phyloP scores from a whole-genome alignment of 2,888 invertebrate species.

The Melinopterus prodromus region DNA sequence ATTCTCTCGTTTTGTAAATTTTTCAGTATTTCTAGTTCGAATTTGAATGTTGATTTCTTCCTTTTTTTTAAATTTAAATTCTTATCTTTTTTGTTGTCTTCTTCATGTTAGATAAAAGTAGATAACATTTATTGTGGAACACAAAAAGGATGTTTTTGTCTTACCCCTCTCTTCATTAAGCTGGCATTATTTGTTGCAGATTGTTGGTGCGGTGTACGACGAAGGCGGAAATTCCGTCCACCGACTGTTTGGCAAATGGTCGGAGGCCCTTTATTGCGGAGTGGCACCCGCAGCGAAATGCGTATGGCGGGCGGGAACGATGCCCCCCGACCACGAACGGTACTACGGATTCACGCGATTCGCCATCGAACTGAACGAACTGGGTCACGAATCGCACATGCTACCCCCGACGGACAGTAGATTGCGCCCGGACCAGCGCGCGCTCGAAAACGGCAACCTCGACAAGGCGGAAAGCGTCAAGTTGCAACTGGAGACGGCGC shows the following conservation, averaged over 20 bases:
- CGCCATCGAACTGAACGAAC: constrained; percentile 84
- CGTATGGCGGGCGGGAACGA: constrained; percentile 82
- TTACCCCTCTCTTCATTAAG: too few relatives aligned
- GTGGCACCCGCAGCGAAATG: constrained; percentile 77
- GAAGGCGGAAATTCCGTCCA: constrained; percentile 67
- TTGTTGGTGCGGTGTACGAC: constrained; percentile 68
- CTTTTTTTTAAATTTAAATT: too few relatives aligned
- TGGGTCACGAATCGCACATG: constrained; percentile 69
- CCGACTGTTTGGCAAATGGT: constrained; percentile 82
- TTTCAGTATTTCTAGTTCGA: too few relatives aligned
- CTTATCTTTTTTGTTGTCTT: too few relatives aligned
- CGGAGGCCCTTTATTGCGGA: constrained; percentile 80
- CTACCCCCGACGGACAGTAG: constrained; percentile 82
- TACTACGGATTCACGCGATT: constrained; percentile 88
- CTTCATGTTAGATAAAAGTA: too few relatives aligned
- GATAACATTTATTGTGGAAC: too few relatives aligned
- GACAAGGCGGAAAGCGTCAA: constrained; percentile 76
- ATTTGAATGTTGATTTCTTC: too few relatives aligned
- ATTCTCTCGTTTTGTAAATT: too few relatives aligned
- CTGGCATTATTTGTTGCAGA: constrained; percentile 42
- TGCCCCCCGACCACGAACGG: constrained; percentile 80
- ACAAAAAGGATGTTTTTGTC: too few relatives aligned
- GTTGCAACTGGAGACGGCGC: constrained; percentile 75
- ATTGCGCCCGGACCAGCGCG: constrained; percentile 77
- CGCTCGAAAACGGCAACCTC: constrained; percentile 79